Percentiles rank a stretch among this genome's conserved stretches.
Evolutionary conservation across 2,888 invertebrate genomes (phyloP).

Genomic region (Kryphioiulus occultus): DNA sequence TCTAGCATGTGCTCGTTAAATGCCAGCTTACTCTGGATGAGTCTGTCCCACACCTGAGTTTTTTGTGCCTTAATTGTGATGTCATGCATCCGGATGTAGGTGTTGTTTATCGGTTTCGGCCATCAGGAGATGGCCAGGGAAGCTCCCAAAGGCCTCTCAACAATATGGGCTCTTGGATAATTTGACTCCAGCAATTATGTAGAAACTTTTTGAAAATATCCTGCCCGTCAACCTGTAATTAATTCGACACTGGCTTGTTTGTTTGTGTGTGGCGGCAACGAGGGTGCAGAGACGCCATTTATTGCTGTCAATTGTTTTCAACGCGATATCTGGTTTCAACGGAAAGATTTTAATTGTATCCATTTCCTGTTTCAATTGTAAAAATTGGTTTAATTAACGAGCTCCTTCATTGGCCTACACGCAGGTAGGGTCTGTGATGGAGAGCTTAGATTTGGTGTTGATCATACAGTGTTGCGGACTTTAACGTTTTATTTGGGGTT

Average conservation of each 20-base stretch:
- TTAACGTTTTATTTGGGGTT: too few relatives aligned
- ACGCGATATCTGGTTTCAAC: not conserved
- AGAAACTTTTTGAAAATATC: conserved; percentile 9
- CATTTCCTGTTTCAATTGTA: conserved; percentile 26
- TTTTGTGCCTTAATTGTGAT: not conserved
- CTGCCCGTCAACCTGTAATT: conserved; percentile 35
- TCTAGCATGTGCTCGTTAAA: conserved; percentile 33
- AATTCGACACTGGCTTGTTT: conserved; percentile 20
- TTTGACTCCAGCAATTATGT: not conserved
- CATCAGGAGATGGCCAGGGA: conserved; percentile 6
- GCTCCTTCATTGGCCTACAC: not conserved
- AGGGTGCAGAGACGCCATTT: conserved; percentile 10
- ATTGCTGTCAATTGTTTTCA: conserved; percentile 12
- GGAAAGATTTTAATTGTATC: conserved; percentile 27
- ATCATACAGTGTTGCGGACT: too few relatives aligned
- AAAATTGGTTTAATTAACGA: conserved; percentile 38
- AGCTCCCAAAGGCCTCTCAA: not conserved
- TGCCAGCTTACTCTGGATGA: not conserved
- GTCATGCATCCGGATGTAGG: conserved; percentile 38
- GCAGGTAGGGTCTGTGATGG: not conserved
- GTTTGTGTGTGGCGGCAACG: not conserved
- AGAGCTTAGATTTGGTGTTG: too few relatives aligned
- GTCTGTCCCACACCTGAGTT: conserved; percentile 35
- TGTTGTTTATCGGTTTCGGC: conserved; percentile 29
- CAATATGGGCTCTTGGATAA: conserved; percentile 38